A percentile compares a stretch with the other conserved stretches of the same genome.
phyloP scores from a whole-genome alignment of 2,113 vertebrate species.

The Microcebus tavaratra region DNA sequence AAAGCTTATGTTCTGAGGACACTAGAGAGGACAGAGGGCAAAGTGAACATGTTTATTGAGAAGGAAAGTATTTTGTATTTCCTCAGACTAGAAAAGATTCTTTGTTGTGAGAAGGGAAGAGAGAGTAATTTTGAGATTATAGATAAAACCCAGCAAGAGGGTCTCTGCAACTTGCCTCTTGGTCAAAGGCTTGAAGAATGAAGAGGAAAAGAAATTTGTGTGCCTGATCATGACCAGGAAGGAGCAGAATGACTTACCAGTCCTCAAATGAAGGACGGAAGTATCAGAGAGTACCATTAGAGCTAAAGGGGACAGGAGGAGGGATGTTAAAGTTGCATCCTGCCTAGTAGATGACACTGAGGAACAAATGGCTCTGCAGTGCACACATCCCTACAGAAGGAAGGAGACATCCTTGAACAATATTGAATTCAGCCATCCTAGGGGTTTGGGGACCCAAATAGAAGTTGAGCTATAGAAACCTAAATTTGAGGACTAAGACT shows the following conservation, averaged over 20 bases:
- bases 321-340: neutral
- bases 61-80: neutral
- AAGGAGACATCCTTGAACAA: neutral
- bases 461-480: neutral
- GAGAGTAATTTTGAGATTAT: neutral
- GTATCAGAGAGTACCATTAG: neutral
- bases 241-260: neutral
- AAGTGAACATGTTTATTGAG: neutral
- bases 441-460: neutral
- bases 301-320: neutral
- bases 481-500: slow-evolving; percentile 1
- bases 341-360: neutral
- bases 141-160: neutral
- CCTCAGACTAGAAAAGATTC: neutral
- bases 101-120: neutral
- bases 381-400: neutral
- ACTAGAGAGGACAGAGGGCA: neutral
- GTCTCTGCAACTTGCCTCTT: neutral
- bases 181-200: neutral
- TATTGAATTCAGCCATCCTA: neutral
- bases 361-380: neutral
- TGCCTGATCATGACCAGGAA: neutral
- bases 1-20: neutral
- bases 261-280: neutral
- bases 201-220: neutral